Conservation (phyloP, 1,140 invertebrate species). For the Paralvinella palmiformis region DNA sequence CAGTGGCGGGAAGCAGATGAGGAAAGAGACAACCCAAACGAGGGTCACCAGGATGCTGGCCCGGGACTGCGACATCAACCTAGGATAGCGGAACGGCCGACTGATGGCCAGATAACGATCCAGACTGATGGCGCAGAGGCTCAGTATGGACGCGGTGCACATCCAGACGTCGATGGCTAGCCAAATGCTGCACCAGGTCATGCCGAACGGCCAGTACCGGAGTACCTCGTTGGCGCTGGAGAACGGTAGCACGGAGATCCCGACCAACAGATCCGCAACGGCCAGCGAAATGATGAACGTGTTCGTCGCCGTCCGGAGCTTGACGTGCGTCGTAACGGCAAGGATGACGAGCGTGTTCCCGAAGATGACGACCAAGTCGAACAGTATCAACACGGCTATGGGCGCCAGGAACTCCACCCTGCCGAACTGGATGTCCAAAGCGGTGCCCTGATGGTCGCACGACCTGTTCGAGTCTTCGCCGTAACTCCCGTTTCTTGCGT, state of each 20-base stretch:
- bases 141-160: constrained; percentile 51
- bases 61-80: constrained; percentile 43
- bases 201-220: constrained; percentile 45
- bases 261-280: constrained; percentile 84
- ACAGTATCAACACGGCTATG: not conserved
- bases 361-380: constrained; percentile 9
- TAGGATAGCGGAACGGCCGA: constrained; percentile 43
- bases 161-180: constrained; percentile 51
- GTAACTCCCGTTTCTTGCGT: not conserved
- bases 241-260: constrained; percentile 45
- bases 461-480: not conserved
- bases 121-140: constrained; percentile 50
- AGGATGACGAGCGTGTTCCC: constrained; percentile 82
- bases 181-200: constrained; percentile 47
- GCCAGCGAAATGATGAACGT: constrained; percentile 91
- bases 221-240: constrained; percentile 51
- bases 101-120: constrained; percentile 51
- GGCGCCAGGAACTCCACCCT: not conserved
- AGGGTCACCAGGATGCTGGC: constrained; percentile 85
- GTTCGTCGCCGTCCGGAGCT: constrained; percentile 83
- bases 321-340: constrained; percentile 78
- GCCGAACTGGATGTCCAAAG: not conserved
- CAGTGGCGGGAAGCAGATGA: constrained; percentile 96
- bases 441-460: not conserved
- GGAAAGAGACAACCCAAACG: constrained; percentile 90